Evolutionary conservation across 2,888 invertebrate genomes (phyloP).

Genomic region (Lithosia quadra): DNA sequence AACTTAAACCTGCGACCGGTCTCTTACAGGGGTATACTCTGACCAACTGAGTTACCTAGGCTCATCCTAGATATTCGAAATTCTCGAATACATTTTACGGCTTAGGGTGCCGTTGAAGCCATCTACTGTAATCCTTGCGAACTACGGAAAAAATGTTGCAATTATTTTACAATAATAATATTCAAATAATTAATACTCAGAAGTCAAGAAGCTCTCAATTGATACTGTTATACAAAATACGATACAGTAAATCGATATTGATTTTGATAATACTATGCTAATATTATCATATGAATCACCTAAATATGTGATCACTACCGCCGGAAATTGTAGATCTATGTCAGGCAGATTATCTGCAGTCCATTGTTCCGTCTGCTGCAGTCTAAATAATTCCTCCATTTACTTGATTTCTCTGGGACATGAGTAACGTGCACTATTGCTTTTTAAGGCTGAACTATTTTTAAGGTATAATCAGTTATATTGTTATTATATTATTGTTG

Average conservation of each 20-base stretch:
- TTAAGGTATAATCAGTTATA: neutral
- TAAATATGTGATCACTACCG: neutral
- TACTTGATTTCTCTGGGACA: neutral
- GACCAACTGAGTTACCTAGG: too few relatives aligned
- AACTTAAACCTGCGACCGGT: too few relatives aligned
- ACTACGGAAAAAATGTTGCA: too few relatives aligned
- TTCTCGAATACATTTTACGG: too few relatives aligned
- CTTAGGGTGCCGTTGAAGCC: too few relatives aligned
- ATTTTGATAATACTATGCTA: neutral
- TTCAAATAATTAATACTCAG: too few relatives aligned
- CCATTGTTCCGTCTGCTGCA: conserved; percentile 52
- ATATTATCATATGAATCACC: neutral
- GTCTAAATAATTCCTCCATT: conserved; percentile 12
- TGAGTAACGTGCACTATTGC: neutral
- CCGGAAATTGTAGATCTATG: conserved; percentile 85
- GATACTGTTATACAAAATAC: neutral
- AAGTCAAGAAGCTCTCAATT: too few relatives aligned
- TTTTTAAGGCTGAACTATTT: neutral
- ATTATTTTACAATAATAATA: too few relatives aligned
- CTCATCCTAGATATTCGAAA: too few relatives aligned
- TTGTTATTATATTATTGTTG: too few relatives aligned
- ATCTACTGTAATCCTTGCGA: too few relatives aligned
- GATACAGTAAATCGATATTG: neutral
- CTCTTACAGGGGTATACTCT: too few relatives aligned
- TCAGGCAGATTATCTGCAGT: conserved; percentile 86